A percentile compares a stretch with the other conserved stretches of the same genome.
Evolutionary conservation across 2,113 vertebrate species (phyloP).

Genomic region (Trinectes maculatus): DNA sequence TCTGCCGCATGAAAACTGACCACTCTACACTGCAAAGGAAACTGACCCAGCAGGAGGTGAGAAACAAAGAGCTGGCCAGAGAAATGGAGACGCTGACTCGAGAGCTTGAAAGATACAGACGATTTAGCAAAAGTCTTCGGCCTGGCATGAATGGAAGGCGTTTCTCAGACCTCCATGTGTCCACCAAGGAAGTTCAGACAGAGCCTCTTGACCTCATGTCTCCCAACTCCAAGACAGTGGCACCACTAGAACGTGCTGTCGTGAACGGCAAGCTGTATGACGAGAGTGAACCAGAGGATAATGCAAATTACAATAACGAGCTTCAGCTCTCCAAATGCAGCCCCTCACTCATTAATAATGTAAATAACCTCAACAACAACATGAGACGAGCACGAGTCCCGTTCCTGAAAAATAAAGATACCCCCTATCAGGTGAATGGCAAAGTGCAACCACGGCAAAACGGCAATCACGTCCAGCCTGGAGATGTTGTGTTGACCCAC

Average conservation of each 20-base stretch:
- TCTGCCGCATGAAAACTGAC: slow-evolving; percentile 90
- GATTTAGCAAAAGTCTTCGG: slow-evolving; percentile 91
- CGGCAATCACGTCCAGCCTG: slow-evolving; percentile 86
- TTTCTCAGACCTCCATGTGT: slow-evolving; percentile 90
- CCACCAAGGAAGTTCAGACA: slow-evolving; percentile 96
- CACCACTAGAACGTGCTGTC: slow-evolving; percentile 85
- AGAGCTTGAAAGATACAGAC: slow-evolving; percentile 92
- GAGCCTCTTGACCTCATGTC: slow-evolving; percentile 86
- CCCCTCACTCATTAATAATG: slow-evolving; percentile 80
- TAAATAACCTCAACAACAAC: slow-evolving; percentile 89
- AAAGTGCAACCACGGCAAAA: slow-evolving; percentile 87
- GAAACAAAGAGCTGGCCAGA: slow-evolving; percentile 91
- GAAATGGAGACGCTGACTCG: slow-evolving; percentile 93
- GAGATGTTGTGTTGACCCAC: slow-evolving; percentile 91
- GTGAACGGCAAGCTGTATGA: slow-evolving; percentile 90
- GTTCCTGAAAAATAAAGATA: slow-evolving; percentile 88
- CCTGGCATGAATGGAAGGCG: slow-evolving; percentile 91
- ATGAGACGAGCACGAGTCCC: slow-evolving; percentile 85
- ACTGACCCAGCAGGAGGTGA: slow-evolving; percentile 92
- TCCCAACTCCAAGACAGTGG: slow-evolving; percentile 84
- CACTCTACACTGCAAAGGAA: slow-evolving; percentile 91
- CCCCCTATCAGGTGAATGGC: slow-evolving; percentile 84
- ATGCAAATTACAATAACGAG: slow-evolving; percentile 82
- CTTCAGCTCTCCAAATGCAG: slow-evolving; percentile 84
- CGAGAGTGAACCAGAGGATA: slow-evolving; percentile 84